A percentile compares a stretch with the other conserved stretches of the same genome.
Conservation (phyloP, 2,888 invertebrate genomes). For the Diaprepes abbreviatus region DNA sequence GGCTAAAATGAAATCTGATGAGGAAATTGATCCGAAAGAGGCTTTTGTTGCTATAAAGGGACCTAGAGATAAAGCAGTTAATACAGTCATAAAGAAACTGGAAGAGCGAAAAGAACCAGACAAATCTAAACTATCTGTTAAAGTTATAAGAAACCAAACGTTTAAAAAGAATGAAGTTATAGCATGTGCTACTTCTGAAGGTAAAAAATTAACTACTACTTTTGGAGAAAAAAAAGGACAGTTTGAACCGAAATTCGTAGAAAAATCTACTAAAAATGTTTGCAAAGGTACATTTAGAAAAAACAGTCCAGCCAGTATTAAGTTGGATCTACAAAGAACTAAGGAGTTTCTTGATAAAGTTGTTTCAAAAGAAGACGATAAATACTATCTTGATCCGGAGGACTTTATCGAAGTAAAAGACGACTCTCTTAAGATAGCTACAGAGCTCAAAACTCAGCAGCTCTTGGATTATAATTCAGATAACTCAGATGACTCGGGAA, state of each 20-base stretch:
- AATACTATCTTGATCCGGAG: constrained; percentile 49
- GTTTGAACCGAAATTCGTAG: constrained; percentile 55
- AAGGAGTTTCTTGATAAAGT: constrained; percentile 54
- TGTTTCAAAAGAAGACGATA: constrained; percentile 39
- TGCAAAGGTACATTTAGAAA: constrained; percentile 24
- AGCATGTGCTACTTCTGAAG: neutral
- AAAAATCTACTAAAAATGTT: constrained; percentile 46
- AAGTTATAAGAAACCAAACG: constrained; percentile 51
- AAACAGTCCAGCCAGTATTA: constrained; percentile 39
- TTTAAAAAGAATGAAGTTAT: constrained; percentile 42
- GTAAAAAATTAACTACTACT: constrained; percentile 5
- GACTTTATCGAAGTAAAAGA: constrained; percentile 50
- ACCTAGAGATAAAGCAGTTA: constrained; percentile 52
- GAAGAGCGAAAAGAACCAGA: constrained; percentile 46
- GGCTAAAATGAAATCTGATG: constrained; percentile 24
- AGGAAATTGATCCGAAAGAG: constrained; percentile 47
- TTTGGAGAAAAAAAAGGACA: constrained; percentile 54
- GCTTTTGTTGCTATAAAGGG: constrained; percentile 52
- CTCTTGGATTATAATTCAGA: constrained; percentile 73
- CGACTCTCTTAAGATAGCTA: constrained; percentile 37
- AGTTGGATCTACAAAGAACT: constrained; percentile 55
- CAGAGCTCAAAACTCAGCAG: constrained; percentile 32
- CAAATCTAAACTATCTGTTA: constrained; percentile 35
- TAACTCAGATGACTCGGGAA: constrained; percentile 84
- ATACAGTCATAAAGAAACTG: constrained; percentile 53